phyloP scores from a whole-genome alignment of 2,113 vertebrate genomes.

The Siniperca knerii region DNA sequence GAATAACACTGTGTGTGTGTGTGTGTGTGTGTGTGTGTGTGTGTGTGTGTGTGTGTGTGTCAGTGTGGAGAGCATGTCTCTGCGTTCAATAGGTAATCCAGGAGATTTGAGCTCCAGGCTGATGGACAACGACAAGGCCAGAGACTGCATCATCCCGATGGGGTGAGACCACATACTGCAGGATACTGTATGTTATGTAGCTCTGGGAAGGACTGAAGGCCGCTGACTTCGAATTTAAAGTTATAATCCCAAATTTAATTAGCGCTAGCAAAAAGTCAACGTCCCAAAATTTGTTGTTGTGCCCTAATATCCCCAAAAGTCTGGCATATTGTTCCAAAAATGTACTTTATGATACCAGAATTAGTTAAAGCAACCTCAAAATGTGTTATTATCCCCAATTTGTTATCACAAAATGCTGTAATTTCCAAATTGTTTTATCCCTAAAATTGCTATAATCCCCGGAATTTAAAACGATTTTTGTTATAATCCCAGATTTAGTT shows the following conservation, averaged over 20 bases:
- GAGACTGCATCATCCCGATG: constrained; percentile 82
- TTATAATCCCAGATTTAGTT: too few species aligned
- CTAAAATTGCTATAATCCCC: too few species aligned
- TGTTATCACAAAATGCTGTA: too few species aligned
- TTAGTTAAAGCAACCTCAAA: background rate
- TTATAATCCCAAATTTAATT: background rate
- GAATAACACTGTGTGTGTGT: background rate
- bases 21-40: constrained; percentile 32
- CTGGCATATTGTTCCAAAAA: background rate
- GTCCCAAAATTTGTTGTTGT: background rate
- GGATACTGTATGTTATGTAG: background rate
- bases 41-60: constrained; percentile 26
- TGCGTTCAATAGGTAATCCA: constrained; percentile 73
- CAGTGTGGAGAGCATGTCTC: constrained; percentile 94
- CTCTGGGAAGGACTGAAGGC: too few species aligned
- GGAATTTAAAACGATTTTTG: too few species aligned
- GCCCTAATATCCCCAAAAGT: background rate
- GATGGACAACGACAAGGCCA: constrained; percentile 87
- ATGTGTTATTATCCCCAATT: background rate
- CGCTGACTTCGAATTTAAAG: too few species aligned
- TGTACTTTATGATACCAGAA: background rate
- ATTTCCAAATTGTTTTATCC: too few species aligned
- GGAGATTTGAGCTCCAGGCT: constrained; percentile 89
- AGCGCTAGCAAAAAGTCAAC: background rate
- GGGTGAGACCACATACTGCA: constrained; percentile 56